phyloP scores from a whole-genome alignment of 2,113 vertebrate species.

The Columba livia region DNA sequence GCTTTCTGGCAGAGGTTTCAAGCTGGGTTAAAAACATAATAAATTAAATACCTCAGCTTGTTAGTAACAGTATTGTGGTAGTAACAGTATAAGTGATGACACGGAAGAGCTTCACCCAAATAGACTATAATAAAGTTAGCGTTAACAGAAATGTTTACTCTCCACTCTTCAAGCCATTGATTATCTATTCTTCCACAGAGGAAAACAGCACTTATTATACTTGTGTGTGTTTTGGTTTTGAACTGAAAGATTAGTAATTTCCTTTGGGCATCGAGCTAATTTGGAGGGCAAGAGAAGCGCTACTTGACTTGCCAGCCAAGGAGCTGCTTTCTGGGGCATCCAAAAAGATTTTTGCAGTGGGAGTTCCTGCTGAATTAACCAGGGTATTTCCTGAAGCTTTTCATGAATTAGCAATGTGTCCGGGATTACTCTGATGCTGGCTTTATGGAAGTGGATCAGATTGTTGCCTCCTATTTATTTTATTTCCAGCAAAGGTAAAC shows the following conservation, averaged over 20 bases:
- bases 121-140: neutral
- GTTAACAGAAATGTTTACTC: neutral
- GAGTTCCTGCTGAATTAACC: neutral
- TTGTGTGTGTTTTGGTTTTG: neutral
- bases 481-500: conserved; percentile 4
- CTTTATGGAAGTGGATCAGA: neutral
- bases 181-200: neutral
- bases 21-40: neutral
- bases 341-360: neutral
- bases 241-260: conserved; percentile 14
- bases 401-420: neutral
- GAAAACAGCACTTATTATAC: neutral
- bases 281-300: neutral
- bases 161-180: neutral
- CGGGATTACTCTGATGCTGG: neutral
- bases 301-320: neutral
- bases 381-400: conserved; percentile 2
- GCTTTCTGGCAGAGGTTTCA: neutral
- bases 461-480: conserved; percentile 12
- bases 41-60: neutral
- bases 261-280: conserved; percentile 14
- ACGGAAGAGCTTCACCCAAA: neutral
- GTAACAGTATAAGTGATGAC: neutral
- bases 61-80: neutral
- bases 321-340: neutral